These are phyloP conservation scores for Climacteris rufus DNA, from an alignment of 2,113 vertebrate species.

Conservation along the genomic window DNA sequence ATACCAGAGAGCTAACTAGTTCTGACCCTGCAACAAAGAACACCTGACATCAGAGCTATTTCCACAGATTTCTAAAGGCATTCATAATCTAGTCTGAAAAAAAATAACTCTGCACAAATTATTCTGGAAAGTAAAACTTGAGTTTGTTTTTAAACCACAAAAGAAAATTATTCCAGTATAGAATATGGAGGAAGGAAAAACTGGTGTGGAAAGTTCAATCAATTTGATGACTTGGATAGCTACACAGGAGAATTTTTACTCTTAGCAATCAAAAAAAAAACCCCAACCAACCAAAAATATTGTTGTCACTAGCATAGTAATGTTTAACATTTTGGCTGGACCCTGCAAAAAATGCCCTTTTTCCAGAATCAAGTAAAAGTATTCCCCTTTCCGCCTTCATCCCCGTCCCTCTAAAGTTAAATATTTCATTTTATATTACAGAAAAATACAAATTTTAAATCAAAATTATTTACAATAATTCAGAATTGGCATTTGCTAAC, in stretches of 20 bases:
- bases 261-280: background rate
- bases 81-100: background rate
- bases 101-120: conserved; percentile 43
- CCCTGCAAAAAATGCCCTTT: conserved; percentile 66
- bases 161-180: conserved; percentile 43
- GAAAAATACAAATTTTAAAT: conserved; percentile 70
- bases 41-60: background rate
- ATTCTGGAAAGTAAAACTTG: background rate
- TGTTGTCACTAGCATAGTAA: conserved; percentile 15
- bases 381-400: background rate
- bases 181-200: conserved; percentile 56
- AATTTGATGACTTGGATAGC: conserved; percentile 1
- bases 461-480: conserved; percentile 69
- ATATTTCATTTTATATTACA: conserved; percentile 77
- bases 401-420: conserved; percentile 49
- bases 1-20: background rate
- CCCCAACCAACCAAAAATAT: background rate
- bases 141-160: conserved; percentile 9
- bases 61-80: background rate
- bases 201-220: conserved; percentile 15
- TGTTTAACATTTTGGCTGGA: conserved; percentile 52
- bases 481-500: conserved; percentile 64
- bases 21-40: background rate
- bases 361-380: conserved; percentile 58
- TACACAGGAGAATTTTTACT: conserved; percentile 21